A percentile compares a stretch with the other conserved stretches of the same genome.
Evolutionary conservation across 2,797 vertebrate species (phyloP).

Genomic region (Onychomys torridus): DNA sequence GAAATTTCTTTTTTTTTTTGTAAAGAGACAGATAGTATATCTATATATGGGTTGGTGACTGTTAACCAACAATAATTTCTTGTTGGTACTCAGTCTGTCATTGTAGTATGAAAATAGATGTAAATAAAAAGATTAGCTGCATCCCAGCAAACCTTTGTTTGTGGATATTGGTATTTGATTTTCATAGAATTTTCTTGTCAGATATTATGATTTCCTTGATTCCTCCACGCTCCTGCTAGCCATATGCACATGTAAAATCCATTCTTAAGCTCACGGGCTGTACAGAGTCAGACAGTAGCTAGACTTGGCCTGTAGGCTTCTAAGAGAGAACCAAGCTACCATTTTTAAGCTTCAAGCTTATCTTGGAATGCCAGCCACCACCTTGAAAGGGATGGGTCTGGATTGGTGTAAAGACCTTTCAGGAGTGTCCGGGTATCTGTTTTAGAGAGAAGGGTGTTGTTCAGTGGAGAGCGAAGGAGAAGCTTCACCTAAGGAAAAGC

Average conservation of each 20-base stretch:
- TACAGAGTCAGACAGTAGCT: neutral
- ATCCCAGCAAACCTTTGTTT: neutral
- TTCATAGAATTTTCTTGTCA: slow-evolving; percentile 29
- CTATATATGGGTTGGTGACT: neutral
- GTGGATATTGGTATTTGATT: neutral
- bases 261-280: neutral
- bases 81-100: neutral
- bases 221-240: neutral
- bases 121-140: neutral
- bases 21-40: neutral
- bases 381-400: neutral
- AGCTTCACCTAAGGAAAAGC: neutral
- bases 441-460: neutral
- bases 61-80: neutral
- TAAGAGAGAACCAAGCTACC: neutral
- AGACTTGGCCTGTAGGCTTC: neutral
- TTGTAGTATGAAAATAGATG: neutral
- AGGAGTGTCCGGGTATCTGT: slow-evolving; percentile 6
- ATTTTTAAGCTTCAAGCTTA: slow-evolving; percentile 13
- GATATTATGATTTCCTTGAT: slow-evolving; percentile 14
- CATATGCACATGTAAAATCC: neutral
- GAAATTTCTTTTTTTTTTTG: neutral
- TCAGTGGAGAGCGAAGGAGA: neutral
- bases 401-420: neutral
- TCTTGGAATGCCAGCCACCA: neutral